Base-by-base conservation (phyloP, 2,888 invertebrate species). In the Synergus gifuensis region DNA sequence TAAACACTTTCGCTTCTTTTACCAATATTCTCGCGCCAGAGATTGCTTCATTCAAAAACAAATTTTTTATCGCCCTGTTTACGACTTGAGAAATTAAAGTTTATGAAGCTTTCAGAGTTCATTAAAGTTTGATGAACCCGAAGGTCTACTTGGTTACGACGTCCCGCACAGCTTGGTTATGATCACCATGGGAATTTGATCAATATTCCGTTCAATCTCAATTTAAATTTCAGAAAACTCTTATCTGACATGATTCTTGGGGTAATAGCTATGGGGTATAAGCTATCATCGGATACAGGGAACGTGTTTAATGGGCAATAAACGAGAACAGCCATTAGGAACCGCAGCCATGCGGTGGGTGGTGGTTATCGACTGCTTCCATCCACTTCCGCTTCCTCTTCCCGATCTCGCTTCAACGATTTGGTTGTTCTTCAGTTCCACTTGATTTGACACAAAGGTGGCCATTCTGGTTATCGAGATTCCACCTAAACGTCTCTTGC, bases 301-400 rank as follows among this genome's bases (percentile, higher is more conserved):
- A 69, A 80, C 64, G 73, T 60, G 69, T 64, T 77, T 80, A 80
- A 80, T 80, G 80, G 77, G 80, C 73, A 78, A 77, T 77, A 80
- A 80, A 80, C 77, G 80, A 80, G 77, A 67, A 77, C 64, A 60
- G 76, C 77, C 80, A 80, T 80, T 80, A 80, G 73, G 42, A 69
- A 69, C 69, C 69, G 28, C 69, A 69, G 28, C 22, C 69, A 36
- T 64, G 64, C 64, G 64, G 64, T 69, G 69, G 69, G 28, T 69
- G 46, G 49, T 69, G 69, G 69, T 69, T 69, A 69, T 69, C 69
- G 69, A 69, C 69, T 69, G 69, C 69, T 28, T 49, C 69, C 28
- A 69, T 46, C 46, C 69, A 46, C 69, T 69, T 69, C 46, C 69
- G 12, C 46, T 16, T 46, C 44, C 44, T 67, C 44, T 44, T 67